Evolutionary conservation across 35 echinoderm and acorn worm genomes (phyloP).

Genomic region (Ptychodera flava): DNA sequence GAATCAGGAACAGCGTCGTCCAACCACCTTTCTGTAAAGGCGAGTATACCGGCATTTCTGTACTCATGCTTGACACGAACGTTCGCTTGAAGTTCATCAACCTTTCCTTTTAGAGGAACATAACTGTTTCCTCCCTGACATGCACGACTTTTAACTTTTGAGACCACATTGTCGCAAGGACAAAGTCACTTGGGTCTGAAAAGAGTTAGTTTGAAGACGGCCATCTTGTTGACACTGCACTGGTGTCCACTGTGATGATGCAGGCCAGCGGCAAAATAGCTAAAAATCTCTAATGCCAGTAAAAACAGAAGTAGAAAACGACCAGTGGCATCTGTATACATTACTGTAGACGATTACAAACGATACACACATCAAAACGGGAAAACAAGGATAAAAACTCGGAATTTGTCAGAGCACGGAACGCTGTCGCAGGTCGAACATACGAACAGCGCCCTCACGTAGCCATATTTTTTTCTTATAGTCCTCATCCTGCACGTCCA

Average conservation of each 20-base stretch:
- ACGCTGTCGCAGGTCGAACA: not conserved
- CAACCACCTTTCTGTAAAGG: constrained; percentile 49
- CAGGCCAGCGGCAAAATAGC: not conserved
- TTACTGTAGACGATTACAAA: not conserved
- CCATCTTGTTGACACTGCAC: not conserved
- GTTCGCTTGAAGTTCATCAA: not conserved
- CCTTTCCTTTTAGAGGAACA: not conserved
- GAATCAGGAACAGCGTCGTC: constrained; percentile 18
- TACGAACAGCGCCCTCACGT: not conserved
- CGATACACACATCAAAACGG: not conserved
- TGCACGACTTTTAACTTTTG: not conserved
- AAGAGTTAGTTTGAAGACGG: not conserved
- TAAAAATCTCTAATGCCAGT: not conserved
- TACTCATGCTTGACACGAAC: not conserved
- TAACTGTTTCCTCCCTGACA: not conserved
- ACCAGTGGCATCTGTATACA: not conserved
- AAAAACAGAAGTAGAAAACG: not conserved
- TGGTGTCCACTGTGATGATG: not conserved
- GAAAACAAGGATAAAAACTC: not conserved
- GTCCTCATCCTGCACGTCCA: too few relatives aligned
- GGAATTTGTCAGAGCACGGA: not conserved
- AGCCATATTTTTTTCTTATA: too few relatives aligned
- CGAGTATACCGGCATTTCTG: not conserved
- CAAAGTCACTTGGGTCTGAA: not conserved
- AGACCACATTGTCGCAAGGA: not conserved